Conservation (phyloP, 2,797 vertebrate species). For the Anguilla megastoma region DNA sequence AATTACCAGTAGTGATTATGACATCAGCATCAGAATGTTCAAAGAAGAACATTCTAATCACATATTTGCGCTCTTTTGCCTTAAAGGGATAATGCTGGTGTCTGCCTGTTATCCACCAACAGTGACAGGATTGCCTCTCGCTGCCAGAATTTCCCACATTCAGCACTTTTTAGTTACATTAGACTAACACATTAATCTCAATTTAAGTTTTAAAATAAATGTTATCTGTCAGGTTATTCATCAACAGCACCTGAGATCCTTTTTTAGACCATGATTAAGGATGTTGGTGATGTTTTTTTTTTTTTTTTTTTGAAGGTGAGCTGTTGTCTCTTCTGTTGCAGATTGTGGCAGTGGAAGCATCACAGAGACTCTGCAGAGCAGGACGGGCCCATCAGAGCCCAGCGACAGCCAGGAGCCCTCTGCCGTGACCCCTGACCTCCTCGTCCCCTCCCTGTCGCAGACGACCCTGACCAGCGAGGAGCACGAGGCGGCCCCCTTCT, state of each 20-base stretch:
- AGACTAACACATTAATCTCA: neutral
- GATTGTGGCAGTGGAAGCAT: neutral
- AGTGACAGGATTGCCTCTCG: neutral
- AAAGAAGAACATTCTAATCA: no score
- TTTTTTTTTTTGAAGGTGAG: neutral
- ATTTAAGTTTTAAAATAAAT: no score
- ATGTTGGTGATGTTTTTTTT: neutral
- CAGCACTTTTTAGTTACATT: neutral
- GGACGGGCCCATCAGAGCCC: neutral
- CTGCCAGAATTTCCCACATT: neutral
- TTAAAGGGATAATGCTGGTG: no score
- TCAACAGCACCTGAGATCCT: neutral
- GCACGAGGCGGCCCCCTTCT: neutral
- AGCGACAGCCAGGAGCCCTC: neutral
- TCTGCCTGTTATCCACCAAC: no score
- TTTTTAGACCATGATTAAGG: neutral
- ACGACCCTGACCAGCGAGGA: constrained; percentile 28
- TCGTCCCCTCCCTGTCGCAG: constrained; percentile 44
- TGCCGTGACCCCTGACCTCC: neutral
- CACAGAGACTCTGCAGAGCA: neutral
- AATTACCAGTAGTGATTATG: no score
- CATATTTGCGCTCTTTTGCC: no score
- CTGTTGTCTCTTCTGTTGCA: neutral
- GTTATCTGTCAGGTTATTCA: no score
- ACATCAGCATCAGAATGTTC: no score